These are phyloP conservation scores for Benitochromis conjunctus DNA, from an alignment of 2,113 vertebrate species.

Conservation along the genomic window DNA sequence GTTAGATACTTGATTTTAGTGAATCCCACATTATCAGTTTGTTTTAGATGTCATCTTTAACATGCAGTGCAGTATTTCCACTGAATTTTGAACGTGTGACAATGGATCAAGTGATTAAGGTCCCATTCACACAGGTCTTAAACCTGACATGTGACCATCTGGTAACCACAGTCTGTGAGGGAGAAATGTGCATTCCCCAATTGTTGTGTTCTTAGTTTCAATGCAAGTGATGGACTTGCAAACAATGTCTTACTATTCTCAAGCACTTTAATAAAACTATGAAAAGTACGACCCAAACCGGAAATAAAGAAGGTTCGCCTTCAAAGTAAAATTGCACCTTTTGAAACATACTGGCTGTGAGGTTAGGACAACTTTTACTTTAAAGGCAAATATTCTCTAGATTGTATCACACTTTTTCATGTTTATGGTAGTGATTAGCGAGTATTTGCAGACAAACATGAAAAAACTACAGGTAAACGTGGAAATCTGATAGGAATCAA, in stretches of 20 bases:
- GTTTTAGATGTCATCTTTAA: neutral
- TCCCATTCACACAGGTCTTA: neutral
- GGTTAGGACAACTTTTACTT: neutral
- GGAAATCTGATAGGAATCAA: neutral
- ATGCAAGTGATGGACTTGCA: neutral
- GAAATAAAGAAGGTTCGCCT: neutral
- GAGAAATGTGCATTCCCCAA: rapidly evolving
- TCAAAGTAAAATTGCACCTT: neutral
- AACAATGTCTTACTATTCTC: neutral
- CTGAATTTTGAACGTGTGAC: neutral
- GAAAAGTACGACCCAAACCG: rapidly evolving
- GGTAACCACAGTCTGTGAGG: neutral
- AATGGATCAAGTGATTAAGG: rapidly evolving
- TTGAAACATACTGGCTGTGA: neutral
- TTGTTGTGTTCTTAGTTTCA: neutral
- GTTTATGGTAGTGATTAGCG: neutral
- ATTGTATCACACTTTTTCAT: neutral
- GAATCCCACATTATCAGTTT: neutral
- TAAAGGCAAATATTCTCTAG: neutral
- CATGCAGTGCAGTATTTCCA: neutral
- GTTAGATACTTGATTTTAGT: neutral
- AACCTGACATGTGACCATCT: neutral
- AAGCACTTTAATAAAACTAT: neutral
- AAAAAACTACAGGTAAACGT: neutral
- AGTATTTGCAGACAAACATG: neutral